Percentiles rank a stretch among this genome's conserved stretches.
phyloP scores from a whole-genome alignment of 1,140 invertebrate genomes.

The Acyrthosiphon pisum region DNA sequence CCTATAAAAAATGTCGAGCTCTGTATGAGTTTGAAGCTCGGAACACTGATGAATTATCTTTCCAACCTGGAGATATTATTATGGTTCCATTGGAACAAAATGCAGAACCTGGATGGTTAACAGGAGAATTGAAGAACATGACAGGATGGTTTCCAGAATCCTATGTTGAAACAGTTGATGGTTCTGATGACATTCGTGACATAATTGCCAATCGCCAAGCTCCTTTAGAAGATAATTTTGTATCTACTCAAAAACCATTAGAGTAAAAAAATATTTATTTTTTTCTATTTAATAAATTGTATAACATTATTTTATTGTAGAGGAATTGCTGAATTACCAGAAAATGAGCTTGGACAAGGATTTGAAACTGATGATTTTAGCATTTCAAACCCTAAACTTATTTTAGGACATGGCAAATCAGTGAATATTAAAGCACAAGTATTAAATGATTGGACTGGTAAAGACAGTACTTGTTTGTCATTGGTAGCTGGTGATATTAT shows the following conservation, averaged over 20 bases:
- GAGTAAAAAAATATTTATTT: slow-evolving; percentile 61
- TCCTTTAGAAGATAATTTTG: slow-evolving; percentile 38
- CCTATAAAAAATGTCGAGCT: slow-evolving; percentile 77
- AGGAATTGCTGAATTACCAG: slow-evolving; percentile 78
- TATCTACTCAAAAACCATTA: slow-evolving; percentile 61
- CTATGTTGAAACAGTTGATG: slow-evolving; percentile 86
- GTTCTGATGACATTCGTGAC: slow-evolving; percentile 34
- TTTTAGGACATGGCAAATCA: slow-evolving; percentile 63
- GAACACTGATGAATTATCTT: slow-evolving; percentile 91
- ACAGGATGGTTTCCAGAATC: slow-evolving; percentile 98
- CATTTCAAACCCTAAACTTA: slow-evolving; percentile 60
- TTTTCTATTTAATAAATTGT: slow-evolving; percentile 42
- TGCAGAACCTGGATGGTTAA: slow-evolving; percentile 96
- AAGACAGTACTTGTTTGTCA: slow-evolving; percentile 72
- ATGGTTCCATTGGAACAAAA: slow-evolving; percentile 83
- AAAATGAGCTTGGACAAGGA: slow-evolving; percentile 69
- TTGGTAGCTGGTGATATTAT: slow-evolving; percentile 76
- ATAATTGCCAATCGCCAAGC: slow-evolving; percentile 44
- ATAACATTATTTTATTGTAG: slow-evolving; percentile 61
- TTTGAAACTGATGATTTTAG: slow-evolving; percentile 59
- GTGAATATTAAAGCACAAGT: slow-evolving; percentile 68
- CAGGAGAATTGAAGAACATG: slow-evolving; percentile 86
- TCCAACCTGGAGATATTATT: slow-evolving; percentile 94
- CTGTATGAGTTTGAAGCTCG: slow-evolving; percentile 93
- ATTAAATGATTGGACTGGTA: slow-evolving; percentile 73